phyloP scores from a whole-genome alignment of 2,113 vertebrate species.

The Trematocara zebra region DNA sequence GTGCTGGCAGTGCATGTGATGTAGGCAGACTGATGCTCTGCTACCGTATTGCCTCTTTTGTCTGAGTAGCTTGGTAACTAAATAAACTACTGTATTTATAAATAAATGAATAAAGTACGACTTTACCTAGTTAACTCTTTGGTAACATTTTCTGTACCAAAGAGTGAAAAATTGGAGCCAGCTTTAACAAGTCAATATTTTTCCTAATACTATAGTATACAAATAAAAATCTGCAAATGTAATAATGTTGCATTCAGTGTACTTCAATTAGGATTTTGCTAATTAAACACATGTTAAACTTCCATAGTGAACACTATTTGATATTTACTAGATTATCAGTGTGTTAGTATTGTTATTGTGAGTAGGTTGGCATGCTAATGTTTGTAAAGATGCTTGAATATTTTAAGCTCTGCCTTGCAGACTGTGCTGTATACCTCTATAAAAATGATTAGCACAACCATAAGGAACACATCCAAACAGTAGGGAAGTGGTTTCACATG shows the following conservation, averaged over 20 bases:
- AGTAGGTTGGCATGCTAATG: background rate
- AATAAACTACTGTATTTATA: background rate
- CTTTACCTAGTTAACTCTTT: background rate
- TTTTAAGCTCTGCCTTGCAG: background rate
- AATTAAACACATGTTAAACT: background rate
- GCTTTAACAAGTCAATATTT: background rate
- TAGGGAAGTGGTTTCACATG: background rate
- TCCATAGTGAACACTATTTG: background rate
- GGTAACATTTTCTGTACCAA: background rate
- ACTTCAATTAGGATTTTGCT: background rate
- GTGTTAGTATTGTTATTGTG: background rate
- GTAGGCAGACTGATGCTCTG: background rate
- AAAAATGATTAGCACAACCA: background rate
- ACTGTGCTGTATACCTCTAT: background rate
- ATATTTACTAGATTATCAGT: background rate
- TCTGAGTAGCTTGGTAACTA: background rate
- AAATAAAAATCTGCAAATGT: background rate
- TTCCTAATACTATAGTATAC: background rate
- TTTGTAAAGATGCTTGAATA: background rate
- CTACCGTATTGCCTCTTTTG: background rate
- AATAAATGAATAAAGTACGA: background rate
- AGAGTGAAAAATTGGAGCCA: background rate
- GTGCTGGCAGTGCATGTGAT: constrained; percentile 52
- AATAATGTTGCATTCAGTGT: background rate
- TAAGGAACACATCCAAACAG: background rate